Evolutionary conservation across 2,797 vertebrate species (phyloP).

Genomic region (Pygocentrus nattereri): DNA sequence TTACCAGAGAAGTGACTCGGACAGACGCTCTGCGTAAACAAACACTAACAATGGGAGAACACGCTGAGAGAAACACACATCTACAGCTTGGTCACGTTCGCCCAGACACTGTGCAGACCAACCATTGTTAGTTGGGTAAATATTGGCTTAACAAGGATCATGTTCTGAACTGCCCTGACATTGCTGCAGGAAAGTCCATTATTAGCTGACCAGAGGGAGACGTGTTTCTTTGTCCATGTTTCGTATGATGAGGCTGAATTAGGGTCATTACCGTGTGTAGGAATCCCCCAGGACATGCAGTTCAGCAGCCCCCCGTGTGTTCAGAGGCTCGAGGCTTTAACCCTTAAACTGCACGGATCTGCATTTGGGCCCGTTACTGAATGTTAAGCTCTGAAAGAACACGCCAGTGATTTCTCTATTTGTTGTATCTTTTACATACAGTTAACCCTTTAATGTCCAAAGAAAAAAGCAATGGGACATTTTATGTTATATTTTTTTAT

Average conservation of each 20-base stretch:
- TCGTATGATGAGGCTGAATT: constrained; percentile 42
- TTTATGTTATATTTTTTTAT: too few relatives aligned
- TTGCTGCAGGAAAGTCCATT: constrained; percentile 25
- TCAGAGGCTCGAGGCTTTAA: constrained; percentile 30
- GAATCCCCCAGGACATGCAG: constrained; percentile 40
- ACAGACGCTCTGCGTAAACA: constrained; percentile 33
- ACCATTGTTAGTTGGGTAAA: constrained; percentile 5
- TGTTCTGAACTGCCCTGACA: constrained; percentile 27
- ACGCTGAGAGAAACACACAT: not conserved
- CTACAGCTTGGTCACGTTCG: not conserved
- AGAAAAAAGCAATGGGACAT: too few relatives aligned
- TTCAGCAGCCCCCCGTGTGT: constrained; percentile 22
- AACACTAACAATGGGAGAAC: constrained; percentile 35
- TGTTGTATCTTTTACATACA: too few relatives aligned
- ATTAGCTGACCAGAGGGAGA: constrained; percentile 38
- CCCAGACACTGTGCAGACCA: not conserved
- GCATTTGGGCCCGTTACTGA: too few relatives aligned
- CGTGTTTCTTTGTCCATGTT: constrained; percentile 18
- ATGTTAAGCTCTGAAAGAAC: too few relatives aligned
- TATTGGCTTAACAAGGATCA: constrained; percentile 9
- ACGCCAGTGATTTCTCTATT: too few relatives aligned
- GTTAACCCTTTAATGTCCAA: too few relatives aligned
- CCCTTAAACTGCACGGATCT: constrained; percentile 28
- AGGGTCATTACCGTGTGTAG: constrained; percentile 1
- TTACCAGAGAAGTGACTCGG: constrained; percentile 31